A percentile compares a stretch with the other conserved stretches of the same genome.
These are phyloP conservation scores for Teinopalpus imperialis DNA, from an alignment of 2,888 invertebrate genomes.

Conservation along the genomic window DNA sequence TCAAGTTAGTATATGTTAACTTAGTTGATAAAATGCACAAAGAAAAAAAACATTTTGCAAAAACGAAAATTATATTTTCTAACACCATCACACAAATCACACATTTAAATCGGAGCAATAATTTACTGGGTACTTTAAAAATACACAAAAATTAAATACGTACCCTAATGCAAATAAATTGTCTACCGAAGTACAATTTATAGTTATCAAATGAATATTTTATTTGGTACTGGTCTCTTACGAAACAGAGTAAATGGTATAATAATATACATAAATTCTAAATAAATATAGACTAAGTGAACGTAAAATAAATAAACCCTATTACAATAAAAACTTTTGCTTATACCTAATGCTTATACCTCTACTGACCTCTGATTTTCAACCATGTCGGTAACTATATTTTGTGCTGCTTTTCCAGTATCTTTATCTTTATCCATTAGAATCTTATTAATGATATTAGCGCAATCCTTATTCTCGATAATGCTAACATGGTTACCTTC, in stretches of 20 bases:
- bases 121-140: not conserved
- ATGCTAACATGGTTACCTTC: conserved; percentile 89
- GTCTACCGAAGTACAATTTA: not conserved
- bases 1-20: no score
- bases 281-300: conserved; percentile 33
- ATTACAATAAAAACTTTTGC: not conserved
- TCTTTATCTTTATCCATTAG: conserved; percentile 45
- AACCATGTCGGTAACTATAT: conserved; percentile 61
- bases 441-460: conserved; percentile 83
- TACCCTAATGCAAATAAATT: conserved; percentile 8
- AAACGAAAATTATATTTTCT: conserved; percentile 8
- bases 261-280: not conserved
- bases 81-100: conserved; percentile 17
- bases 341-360: conserved; percentile 26
- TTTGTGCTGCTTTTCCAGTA: conserved; percentile 47
- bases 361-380: conserved; percentile 56
- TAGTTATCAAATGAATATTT: conserved; percentile 56
- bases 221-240: conserved; percentile 63
- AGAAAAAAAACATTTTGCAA: not conserved
- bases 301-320: conserved; percentile 4
- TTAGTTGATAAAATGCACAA: no score
- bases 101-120: conserved; percentile 1
- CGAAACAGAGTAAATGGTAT: conserved; percentile 16
- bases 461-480: conserved; percentile 84
- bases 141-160: not conserved